Conservation (phyloP, 2,888 invertebrate genomes). For the Cynaeus angustus region DNA sequence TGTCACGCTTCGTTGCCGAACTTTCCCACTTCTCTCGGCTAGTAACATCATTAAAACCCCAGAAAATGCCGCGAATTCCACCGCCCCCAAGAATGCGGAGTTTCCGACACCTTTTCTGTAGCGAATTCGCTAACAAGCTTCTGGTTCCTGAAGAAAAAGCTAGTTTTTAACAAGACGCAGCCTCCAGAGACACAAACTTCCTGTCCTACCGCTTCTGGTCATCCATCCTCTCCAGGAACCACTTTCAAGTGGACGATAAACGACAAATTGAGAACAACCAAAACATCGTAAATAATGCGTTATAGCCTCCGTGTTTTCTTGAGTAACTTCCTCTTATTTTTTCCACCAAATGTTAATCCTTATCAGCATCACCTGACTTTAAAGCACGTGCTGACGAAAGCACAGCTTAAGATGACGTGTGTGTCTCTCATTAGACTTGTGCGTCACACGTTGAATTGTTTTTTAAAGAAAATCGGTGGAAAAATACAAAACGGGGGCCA, state of each 20-base stretch:
- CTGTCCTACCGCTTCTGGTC: slow-evolving; percentile 46
- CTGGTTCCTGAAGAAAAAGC: slow-evolving; percentile 52
- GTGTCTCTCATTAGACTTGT: slow-evolving; percentile 1
- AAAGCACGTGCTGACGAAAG: slow-evolving; percentile 50
- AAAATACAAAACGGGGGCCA: slow-evolving; percentile 27
- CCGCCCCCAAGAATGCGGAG: slow-evolving; percentile 41
- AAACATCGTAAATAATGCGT: slow-evolving; percentile 40
- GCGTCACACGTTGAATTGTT: slow-evolving; percentile 21
- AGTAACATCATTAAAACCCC: slow-evolving; percentile 50
- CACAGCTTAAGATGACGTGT: slow-evolving; percentile 36
- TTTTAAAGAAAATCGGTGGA: slow-evolving; percentile 24
- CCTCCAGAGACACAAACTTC: slow-evolving; percentile 45
- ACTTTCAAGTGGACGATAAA: slow-evolving; percentile 33
- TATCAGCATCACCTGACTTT: too few species aligned
- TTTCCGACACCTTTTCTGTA: slow-evolving; percentile 53
- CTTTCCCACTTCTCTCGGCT: neutral
- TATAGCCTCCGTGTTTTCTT: slow-evolving; percentile 30
- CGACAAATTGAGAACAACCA: slow-evolving; percentile 46
- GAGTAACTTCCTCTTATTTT: slow-evolving; percentile 35
- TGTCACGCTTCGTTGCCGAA: too few species aligned
- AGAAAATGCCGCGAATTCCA: slow-evolving; percentile 51
- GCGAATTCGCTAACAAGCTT: slow-evolving; percentile 58
- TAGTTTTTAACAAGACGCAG: slow-evolving; percentile 47
- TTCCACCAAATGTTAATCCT: slow-evolving; percentile 12
- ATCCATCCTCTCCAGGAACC: slow-evolving; percentile 32